A percentile compares a stretch with the other conserved stretches of the same genome.
These are phyloP conservation scores for Calameuta filiformis DNA, from an alignment of 2,888 invertebrate genomes.

Conservation along the genomic window DNA sequence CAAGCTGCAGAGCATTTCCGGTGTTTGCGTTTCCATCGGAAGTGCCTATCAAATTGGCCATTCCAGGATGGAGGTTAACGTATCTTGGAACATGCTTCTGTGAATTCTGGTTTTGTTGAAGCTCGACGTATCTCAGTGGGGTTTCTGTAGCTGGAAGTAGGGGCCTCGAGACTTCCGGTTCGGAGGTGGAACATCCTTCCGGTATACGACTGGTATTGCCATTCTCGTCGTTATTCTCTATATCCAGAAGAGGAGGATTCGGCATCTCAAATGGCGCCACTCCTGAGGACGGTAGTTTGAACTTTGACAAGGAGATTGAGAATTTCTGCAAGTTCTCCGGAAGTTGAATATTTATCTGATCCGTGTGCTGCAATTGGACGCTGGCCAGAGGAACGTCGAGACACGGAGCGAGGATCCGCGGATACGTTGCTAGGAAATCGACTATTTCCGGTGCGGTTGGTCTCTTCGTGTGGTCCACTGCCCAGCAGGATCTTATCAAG, in stretches of 20 bases:
- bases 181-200: conserved; percentile 23
- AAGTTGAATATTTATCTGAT: conserved; percentile 70
- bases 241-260: conserved; percentile 38
- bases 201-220: background rate
- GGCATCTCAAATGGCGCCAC: conserved; percentile 21
- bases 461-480: conserved; percentile 75
- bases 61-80: conserved; percentile 50
- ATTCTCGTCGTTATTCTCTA: conserved; percentile 24
- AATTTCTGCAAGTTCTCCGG: conserved; percentile 66
- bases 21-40: background rate
- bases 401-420: conserved; percentile 81
- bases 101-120: conserved; percentile 17
- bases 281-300: conserved; percentile 11
- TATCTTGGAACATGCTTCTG: conserved; percentile 39
- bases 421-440: conserved; percentile 82
- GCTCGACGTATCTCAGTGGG: conserved; percentile 5
- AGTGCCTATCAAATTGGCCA: conserved; percentile 9
- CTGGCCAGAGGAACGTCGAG: conserved; percentile 81
- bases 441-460: conserved; percentile 84
- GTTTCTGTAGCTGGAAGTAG: conserved; percentile 11
- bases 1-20: conserved; percentile 27
- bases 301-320: conserved; percentile 54
- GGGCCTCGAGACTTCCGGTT: conserved; percentile 36
- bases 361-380: conserved; percentile 78
- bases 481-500: conserved; percentile 85